phyloP scores from a whole-genome alignment of 1,140 invertebrate species.

The Apis laboriosa region DNA sequence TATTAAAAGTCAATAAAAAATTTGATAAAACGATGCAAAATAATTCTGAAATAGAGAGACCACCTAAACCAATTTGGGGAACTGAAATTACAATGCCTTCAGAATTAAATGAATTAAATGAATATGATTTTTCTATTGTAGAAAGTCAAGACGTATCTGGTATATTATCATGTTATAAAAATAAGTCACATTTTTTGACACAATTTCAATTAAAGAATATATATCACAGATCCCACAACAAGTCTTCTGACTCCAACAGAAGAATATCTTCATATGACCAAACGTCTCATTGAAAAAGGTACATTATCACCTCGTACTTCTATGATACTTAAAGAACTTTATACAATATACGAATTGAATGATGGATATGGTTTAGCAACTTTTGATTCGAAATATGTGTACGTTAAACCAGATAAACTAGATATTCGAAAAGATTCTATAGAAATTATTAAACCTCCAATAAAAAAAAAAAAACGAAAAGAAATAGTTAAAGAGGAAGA shows the following conservation, averaged over 20 bases:
- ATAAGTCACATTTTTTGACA: not conserved
- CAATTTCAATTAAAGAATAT: not conserved
- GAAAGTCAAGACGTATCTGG: too few species aligned
- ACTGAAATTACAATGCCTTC: not conserved
- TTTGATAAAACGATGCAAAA: not conserved
- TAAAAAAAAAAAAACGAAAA: not conserved
- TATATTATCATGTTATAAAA: too few species aligned
- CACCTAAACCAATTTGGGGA: not conserved
- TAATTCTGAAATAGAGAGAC: not conserved
- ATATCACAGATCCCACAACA: not conserved
- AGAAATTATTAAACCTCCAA: not conserved
- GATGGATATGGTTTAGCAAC: not conserved
- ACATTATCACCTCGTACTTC: not conserved
- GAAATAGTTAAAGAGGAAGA: not conserved
- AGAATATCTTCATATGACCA: conserved; percentile 18
- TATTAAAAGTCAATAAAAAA: not conserved
- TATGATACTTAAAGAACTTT: not conserved
- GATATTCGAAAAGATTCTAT: not conserved
- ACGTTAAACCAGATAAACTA: too few species aligned
- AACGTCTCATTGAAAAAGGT: conserved; percentile 4
- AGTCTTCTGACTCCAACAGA: not conserved
- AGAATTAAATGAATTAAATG: not conserved
- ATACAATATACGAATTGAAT: conserved; percentile 9
- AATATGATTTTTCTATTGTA: too few species aligned
- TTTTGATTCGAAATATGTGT: not conserved